Base-by-base conservation (phyloP, 2,113 vertebrate species). In the Casuarius casuarius region DNA sequence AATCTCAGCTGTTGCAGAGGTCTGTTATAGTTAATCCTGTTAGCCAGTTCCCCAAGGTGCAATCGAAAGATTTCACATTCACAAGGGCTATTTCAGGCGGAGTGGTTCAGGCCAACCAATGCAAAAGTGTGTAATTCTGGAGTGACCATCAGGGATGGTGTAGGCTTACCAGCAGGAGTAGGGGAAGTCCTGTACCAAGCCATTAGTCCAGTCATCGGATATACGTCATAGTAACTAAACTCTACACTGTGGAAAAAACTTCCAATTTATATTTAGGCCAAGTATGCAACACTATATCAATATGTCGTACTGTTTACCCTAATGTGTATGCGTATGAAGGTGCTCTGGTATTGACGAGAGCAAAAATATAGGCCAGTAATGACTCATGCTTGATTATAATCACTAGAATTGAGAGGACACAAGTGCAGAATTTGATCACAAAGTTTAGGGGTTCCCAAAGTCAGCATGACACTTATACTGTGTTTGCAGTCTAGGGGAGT, bases 381-480 rank as follows among this genome's bases (percentile, higher is more conserved):
- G 18, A 20, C 33, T 44, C 20, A 1, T 12, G 26, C 28, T 59
- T 35, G 35, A 9, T 26, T 26, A 2, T 35, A 40, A 65, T 19
- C 33, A 3, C 20, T 70, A 28, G 28, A 76, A 19, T 3, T 59
- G 38, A 23, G 42, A 49, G 12, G 15, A 9, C 33, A n/a, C 40
- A 56, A 40, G n/a, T 5, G 12, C 35, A 31, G 67, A 35, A 23
- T 62, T 83, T 5, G 63, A 52, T 68, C 61, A n/a, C 40, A 22
- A 62, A 49, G 8, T 23, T 54, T 10, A 67, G 38, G 44, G 35
- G 46, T 59, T 49, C 51, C 40, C 18, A 17, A 40, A 52, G 20
- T 26, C 17, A 19, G 38, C 7, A 1, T 21, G 61, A 18, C 10
- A 3, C 15, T 44, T 18, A 7, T 40, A 7, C 1, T 58, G 4